These are phyloP conservation scores for Seriola dumerili DNA, from an alignment of 2,113 vertebrate genomes.

Conservation along the genomic window DNA sequence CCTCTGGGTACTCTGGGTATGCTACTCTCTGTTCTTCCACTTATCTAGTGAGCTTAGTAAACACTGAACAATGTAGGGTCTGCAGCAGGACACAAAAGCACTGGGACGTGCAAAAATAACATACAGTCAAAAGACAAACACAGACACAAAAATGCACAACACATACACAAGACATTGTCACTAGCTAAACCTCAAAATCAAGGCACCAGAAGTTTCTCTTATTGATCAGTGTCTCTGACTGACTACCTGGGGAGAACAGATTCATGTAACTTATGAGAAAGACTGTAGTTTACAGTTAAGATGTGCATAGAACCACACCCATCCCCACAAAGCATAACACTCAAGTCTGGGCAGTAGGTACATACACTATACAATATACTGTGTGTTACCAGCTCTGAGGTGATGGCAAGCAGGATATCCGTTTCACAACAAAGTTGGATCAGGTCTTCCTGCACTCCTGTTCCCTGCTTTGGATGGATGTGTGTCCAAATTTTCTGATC, in stretches of 20 bases:
- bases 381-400: background rate
- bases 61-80: slow-evolving; percentile 31
- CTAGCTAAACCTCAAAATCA: background rate
- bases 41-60: slow-evolving; percentile 36
- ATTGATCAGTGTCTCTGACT: background rate
- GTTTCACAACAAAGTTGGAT: no score
- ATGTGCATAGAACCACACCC: background rate
- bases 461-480: no score
- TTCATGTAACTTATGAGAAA: background rate
- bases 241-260: background rate
- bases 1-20: slow-evolving; percentile 4
- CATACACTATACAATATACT: background rate
- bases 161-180: background rate
- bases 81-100: slow-evolving; percentile 23
- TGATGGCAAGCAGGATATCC: background rate
- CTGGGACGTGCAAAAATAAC: background rate
- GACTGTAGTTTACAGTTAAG: background rate
- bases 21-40: slow-evolving; percentile 21
- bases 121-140: background rate
- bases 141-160: background rate
- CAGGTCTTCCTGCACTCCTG: no score
- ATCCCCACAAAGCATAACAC: background rate
- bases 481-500: background rate
- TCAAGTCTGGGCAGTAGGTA: background rate
- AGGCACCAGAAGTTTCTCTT: background rate